Base-by-base conservation (phyloP, 1,140 invertebrate species). In the Cyphomyrmex costatus region DNA sequence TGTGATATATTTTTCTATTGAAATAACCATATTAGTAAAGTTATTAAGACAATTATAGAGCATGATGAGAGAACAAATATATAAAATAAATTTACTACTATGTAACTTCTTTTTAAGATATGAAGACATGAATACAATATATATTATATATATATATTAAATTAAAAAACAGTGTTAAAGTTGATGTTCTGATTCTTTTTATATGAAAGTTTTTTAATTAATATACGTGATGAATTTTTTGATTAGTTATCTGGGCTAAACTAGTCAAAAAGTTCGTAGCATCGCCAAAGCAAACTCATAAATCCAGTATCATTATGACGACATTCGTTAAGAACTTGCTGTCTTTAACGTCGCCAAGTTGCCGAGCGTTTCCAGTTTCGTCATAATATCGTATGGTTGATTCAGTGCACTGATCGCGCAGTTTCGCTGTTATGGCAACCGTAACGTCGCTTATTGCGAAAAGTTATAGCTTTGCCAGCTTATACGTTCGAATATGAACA, bases 401-500 rank as follows among this genome's bases (percentile, higher is more conserved):
- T 79, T 68, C 61, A 46, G 46, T 33, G 30, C 42, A 58, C 27
- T 51, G 76, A 89, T 89, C 36, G 70, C 19, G 6, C 53, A 76
- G 30, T 82, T 82, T 74, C 61, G 7, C 46, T 53, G 76, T 89
- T 80, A 63, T 73, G 49, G 66, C 71, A 84, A 36, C 36, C 21
- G n/a, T 74, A 88, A 71, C 76, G 3, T 42, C 53, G 60, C 70
- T 80, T 56, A 66, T 53, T 58, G 83, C 56, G 73, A 85, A 65
- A 85, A 78, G 61, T 88, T 86, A 80, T 71, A 49, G n/a, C 46
- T 76, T 76, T 86, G 42, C 56, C 10, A n/a, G 10, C 19, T n/a
- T 46, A 27, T n/a, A 85, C 61, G 70, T 53, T 21, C 27, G 61
- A 51, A 46, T n/a, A 70, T 73, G 46, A 49, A 53, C 7, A 80